These are phyloP conservation scores for Gambusia yucatana DNA, from an alignment of 2,797 vertebrate species.

Conservation along the genomic window DNA sequence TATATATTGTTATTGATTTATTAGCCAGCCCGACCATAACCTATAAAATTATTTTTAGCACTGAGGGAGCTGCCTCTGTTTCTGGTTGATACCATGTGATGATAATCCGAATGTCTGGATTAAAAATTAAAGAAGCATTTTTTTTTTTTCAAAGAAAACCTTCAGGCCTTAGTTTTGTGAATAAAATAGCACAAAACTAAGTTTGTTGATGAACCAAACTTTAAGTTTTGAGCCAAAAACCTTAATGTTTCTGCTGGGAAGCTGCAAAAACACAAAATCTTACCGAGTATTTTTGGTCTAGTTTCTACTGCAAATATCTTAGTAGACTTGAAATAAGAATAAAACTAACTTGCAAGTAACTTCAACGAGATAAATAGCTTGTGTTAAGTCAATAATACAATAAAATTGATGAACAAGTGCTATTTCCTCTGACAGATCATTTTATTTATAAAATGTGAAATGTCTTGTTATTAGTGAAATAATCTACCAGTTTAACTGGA, in stretches of 20 bases:
- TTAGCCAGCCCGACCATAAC: neutral
- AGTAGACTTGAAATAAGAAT: too few species aligned
- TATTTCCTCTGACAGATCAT: too few species aligned
- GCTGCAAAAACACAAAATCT: too few species aligned
- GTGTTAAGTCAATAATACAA: too few species aligned
- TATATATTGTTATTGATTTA: too few species aligned
- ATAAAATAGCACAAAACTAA: neutral
- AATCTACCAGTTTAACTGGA: too few species aligned
- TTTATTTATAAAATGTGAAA: too few species aligned
- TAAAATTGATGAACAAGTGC: too few species aligned
- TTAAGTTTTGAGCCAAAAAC: neutral
- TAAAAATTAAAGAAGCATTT: neutral
- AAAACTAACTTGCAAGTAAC: too few species aligned
- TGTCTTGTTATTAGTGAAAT: too few species aligned
- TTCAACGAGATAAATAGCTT: too few species aligned
- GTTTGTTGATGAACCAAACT: neutral
- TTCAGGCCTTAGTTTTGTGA: neutral
- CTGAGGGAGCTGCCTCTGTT: neutral
- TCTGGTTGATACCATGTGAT: neutral
- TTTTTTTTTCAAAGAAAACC: neutral
- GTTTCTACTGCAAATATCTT: too few species aligned
- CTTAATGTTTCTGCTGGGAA: neutral
- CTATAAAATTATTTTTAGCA: neutral
- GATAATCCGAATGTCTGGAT: neutral
- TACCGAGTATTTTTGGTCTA: neutral